Base-by-base conservation (phyloP, 2,113 vertebrate genomes). In the Phyllopteryx taeniolatus region DNA sequence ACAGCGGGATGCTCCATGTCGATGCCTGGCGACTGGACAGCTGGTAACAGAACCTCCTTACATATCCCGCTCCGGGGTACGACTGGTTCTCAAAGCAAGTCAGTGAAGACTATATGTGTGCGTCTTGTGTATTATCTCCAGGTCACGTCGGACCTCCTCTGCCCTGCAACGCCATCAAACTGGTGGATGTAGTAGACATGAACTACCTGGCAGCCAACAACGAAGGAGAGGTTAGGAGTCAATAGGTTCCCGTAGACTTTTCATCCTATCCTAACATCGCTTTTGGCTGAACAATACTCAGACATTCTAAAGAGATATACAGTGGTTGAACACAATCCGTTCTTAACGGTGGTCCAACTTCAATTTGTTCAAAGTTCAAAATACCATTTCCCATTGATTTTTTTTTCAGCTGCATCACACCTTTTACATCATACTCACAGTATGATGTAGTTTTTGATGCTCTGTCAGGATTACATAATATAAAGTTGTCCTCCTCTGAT, bases 121-220 rank as follows among this genome's bases (percentile, higher is more conserved):
- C 33, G 22, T 35, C 1, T 33, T 33, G 27, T 49, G 31, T 63
- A 0, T 54, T 73, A 2, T 56, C n/a, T 64, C 19, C 35, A 99
- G 98, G 98, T 85, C 96, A 98, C 0, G 98, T 99, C 14, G 98
- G 97, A 39, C 83, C 96, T 49, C 98, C 98, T 0, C 93, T 99
- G 92, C 95, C 97, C 65, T 99, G 98, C 85, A 96, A 88, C 73
- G 1, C 74, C 9, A 5, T 99, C 64, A 99, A 98, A 87, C 91
- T 99, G 77, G 90, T 96, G 68, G 96, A 99, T 78, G 96, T 99
- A 54, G 85, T 94, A 79, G 98, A 99, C 74, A 99, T 99, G 98
- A 98, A 97, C 88, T 99, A 99, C 79, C 86, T 93, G 63, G 93
- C 98, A 78, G 90, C 90, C 71, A 95, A 94, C 63, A 96, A 96